Evolutionary conservation across 2,113 vertebrate species (phyloP).

Genomic region (pig (Sus scrofa)): DNA sequence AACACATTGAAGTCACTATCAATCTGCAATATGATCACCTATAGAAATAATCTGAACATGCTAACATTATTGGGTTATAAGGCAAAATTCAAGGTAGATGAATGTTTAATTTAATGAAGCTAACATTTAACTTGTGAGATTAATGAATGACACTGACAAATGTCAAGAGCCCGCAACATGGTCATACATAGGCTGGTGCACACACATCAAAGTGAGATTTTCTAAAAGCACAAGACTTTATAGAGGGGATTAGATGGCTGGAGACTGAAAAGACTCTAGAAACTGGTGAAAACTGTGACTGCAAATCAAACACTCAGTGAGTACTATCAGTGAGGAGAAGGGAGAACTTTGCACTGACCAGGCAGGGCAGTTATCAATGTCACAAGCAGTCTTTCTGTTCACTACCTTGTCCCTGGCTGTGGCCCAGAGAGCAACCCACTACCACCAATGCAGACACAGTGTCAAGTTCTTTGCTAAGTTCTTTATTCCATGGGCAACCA

Average conservation of each 20-base stretch:
- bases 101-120: slow-evolving; percentile 59
- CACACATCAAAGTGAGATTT: not conserved
- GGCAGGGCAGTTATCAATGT: not conserved
- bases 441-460: not conserved
- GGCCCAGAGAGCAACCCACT: not conserved
- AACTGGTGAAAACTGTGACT: not conserved
- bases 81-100: slow-evolving; percentile 61
- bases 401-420: not conserved
- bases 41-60: not conserved
- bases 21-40: slow-evolving; percentile 21
- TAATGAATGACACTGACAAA: slow-evolving; percentile 70
- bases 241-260: not conserved
- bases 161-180: slow-evolving; percentile 52
- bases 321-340: not conserved
- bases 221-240: not conserved
- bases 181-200: not conserved
- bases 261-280: not conserved
- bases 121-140: slow-evolving; percentile 66
- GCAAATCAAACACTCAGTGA: not conserved
- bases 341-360: not conserved
- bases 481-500: not conserved
- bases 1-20: slow-evolving; percentile 2
- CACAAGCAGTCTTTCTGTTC: not conserved
- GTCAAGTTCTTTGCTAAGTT: not conserved
- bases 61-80: slow-evolving; percentile 61